Evolutionary conservation across 2,888 invertebrate species (phyloP).

Genomic region (Papilio protenor): DNA sequence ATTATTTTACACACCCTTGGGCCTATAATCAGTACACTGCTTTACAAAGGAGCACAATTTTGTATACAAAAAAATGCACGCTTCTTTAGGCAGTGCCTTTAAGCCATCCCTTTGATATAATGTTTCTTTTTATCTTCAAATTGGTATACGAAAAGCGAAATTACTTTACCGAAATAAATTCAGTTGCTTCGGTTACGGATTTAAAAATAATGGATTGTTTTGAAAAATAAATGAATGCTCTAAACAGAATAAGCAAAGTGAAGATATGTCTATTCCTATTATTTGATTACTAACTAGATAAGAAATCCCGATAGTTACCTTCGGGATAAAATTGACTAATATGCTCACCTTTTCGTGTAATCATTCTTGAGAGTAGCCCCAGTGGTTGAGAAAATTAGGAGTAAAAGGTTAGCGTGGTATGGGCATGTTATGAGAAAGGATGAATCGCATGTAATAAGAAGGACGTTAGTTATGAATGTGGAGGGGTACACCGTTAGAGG

Average conservation of each 20-base stretch:
- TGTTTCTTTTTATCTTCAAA: slow-evolving; percentile 25
- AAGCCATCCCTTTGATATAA: slow-evolving; percentile 29
- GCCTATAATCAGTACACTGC: background rate
- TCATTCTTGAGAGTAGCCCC: no score
- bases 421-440: no score
- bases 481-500: no score
- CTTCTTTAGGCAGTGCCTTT: slow-evolving; percentile 16
- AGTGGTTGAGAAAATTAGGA: no score
- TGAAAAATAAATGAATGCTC: no score
- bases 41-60: slow-evolving; percentile 10
- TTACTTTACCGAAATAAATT: slow-evolving; percentile 12
- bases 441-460: no score
- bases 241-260: no score
- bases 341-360: background rate
- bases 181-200: background rate
- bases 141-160: slow-evolving; percentile 17
- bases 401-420: no score
- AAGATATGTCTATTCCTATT: no score
- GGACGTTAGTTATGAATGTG: no score
- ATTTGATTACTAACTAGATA: no score
- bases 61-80: slow-evolving; percentile 12
- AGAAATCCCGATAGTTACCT: no score
- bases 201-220: background rate
- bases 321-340: background rate
- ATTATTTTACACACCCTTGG: background rate